phyloP scores from a whole-genome alignment of 1,140 invertebrate species.

The Physella acuta region DNA sequence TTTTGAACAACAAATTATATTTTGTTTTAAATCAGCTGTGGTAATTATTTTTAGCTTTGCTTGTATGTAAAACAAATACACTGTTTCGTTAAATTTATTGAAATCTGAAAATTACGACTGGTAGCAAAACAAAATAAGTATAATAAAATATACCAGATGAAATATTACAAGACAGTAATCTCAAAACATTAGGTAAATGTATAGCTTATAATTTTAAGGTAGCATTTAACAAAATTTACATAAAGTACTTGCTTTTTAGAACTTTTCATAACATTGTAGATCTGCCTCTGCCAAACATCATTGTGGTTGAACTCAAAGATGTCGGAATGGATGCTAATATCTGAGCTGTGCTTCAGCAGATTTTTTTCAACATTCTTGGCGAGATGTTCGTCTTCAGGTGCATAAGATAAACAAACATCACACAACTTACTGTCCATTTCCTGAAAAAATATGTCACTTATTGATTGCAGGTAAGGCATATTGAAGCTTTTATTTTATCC shows the following conservation, averaged over 20 bases:
- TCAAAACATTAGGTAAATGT: too few species aligned
- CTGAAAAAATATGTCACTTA: too few species aligned
- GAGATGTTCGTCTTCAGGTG: neutral
- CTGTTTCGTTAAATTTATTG: too few species aligned
- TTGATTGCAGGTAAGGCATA: too few species aligned
- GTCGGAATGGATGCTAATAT: neutral
- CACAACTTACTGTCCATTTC: neutral
- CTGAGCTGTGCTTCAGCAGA: neutral
- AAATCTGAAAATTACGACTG: too few species aligned
- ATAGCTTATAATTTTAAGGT: slow-evolving; percentile 1
- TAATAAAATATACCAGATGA: too few species aligned
- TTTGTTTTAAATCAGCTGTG: neutral
- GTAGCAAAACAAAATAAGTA: too few species aligned
- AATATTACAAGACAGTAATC: too few species aligned
- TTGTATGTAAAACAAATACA: too few species aligned
- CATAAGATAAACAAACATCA: neutral
- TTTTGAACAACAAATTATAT: slow-evolving; percentile 19
- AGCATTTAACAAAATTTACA: neutral
- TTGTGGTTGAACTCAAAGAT: neutral
- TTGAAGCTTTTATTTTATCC: too few species aligned
- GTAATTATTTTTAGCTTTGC: too few species aligned
- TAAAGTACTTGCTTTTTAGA: neutral
- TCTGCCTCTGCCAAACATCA: neutral
- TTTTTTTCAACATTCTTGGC: neutral
- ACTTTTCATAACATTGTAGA: neutral